A percentile compares a stretch with the other conserved stretches of the same genome.
phyloP scores from a whole-genome alignment of 2,797 vertebrate species.

The Podargus strigoides region DNA sequence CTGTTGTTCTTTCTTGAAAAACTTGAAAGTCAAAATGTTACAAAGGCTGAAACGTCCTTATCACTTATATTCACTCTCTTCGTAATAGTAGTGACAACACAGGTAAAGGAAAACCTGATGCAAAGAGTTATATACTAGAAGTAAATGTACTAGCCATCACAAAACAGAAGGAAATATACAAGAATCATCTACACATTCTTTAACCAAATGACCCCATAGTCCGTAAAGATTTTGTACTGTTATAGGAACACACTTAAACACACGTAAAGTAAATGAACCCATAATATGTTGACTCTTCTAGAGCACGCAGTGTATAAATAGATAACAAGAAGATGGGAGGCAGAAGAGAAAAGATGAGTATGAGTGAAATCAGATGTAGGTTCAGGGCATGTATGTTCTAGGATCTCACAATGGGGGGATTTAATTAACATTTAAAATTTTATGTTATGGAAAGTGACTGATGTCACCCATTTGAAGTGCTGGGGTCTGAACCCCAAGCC shows the following conservation, averaged over 20 bases:
- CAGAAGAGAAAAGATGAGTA: not conserved
- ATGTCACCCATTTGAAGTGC: not conserved
- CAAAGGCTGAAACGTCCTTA: not conserved
- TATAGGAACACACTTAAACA: constrained; percentile 59
- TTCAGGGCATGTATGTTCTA: not conserved
- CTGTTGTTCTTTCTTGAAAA: not conserved
- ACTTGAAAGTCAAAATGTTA: not conserved
- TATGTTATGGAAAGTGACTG: not conserved
- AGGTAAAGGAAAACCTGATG: not conserved
- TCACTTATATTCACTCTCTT: not conserved
- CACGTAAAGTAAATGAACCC: constrained; percentile 56
- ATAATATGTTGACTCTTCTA: constrained; percentile 6
- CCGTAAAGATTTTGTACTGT: constrained; percentile 37
- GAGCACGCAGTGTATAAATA: not conserved
- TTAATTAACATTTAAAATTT: not conserved
- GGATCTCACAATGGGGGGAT: not conserved
- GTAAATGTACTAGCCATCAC: not conserved
- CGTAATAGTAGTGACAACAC: not conserved
- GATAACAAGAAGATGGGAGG: not conserved
- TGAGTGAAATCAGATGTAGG: not conserved
- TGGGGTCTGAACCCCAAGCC: too few relatives aligned
- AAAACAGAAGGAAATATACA: constrained; percentile 18
- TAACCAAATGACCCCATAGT: constrained; percentile 26
- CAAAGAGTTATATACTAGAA: not conserved
- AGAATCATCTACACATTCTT: constrained; percentile 27